These are phyloP conservation scores for Alcis repandata DNA, from an alignment of 2,888 invertebrate species.

Conservation along the genomic window DNA sequence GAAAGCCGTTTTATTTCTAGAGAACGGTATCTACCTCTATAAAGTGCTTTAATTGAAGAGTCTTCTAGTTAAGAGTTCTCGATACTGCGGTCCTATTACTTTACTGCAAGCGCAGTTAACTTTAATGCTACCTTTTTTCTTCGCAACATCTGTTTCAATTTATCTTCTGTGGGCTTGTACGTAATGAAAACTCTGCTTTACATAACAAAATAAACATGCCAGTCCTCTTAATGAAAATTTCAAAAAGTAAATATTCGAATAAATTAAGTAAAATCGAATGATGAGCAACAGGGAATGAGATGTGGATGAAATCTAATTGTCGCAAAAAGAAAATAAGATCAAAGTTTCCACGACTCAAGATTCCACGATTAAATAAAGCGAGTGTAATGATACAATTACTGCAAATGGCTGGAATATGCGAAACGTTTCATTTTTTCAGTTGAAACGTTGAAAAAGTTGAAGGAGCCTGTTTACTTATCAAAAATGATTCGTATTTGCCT, in stretches of 20 bases:
- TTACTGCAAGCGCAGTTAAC: too few relatives aligned
- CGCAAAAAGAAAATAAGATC: slow-evolving; percentile 31
- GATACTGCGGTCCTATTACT: too few relatives aligned
- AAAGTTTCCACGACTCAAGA: slow-evolving; percentile 17
- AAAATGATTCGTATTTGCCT: slow-evolving; percentile 10
- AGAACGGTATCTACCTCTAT: too few relatives aligned
- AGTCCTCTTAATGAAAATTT: slow-evolving; percentile 16
- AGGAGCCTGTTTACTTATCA: slow-evolving; percentile 6
- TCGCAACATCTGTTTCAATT: slow-evolving; percentile 2
- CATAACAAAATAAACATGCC: slow-evolving; percentile 7
- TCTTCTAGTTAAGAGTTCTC: too few relatives aligned
- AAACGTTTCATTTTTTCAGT: slow-evolving; percentile 8
- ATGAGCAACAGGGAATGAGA: slow-evolving; percentile 34
- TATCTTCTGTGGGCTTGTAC: not conserved
- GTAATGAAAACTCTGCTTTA: slow-evolving; percentile 5
- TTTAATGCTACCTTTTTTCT: too few relatives aligned
- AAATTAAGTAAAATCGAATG: slow-evolving; percentile 25
- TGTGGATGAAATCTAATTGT: slow-evolving; percentile 35
- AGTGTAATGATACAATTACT: slow-evolving; percentile 28
- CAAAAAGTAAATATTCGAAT: slow-evolving; percentile 18
- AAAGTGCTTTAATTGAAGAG: too few relatives aligned
- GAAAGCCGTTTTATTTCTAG: slow-evolving; percentile 11
- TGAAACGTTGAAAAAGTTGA: slow-evolving; percentile 11
- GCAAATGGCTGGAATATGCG: slow-evolving; percentile 4
- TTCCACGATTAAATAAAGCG: slow-evolving; percentile 22